phyloP scores from a whole-genome alignment of 2,888 invertebrate genomes.

The Leucophora obtusa region DNA sequence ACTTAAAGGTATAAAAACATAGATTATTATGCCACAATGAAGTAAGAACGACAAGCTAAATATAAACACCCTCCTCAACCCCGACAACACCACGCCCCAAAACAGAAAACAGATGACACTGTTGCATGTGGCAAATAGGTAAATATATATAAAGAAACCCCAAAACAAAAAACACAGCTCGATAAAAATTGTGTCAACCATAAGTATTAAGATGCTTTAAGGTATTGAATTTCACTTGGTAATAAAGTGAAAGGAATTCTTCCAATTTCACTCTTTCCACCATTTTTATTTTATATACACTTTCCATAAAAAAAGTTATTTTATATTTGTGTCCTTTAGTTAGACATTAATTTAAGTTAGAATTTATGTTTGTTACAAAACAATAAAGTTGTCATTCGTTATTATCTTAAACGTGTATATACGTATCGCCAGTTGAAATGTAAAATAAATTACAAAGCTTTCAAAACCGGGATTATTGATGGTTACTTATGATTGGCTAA shows the following conservation, averaged over 20 bases:
- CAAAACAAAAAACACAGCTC: constrained; percentile 22
- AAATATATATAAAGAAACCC: background rate
- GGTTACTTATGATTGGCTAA: too few species aligned
- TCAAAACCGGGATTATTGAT: too few species aligned
- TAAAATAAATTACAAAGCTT: too few species aligned
- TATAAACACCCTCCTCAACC: background rate
- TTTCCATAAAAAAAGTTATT: background rate
- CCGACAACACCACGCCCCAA: too few species aligned
- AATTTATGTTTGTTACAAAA: constrained; percentile 65
- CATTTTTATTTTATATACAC: background rate
- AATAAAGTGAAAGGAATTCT: constrained; percentile 45
- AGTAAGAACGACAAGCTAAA: constrained; percentile 23
- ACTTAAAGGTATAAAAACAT: constrained; percentile 33
- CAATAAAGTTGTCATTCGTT: constrained; percentile 76
- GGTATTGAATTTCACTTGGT: constrained; percentile 59
- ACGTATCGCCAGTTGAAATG: constrained; percentile 14
- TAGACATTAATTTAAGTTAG: constrained; percentile 52
- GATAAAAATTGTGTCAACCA: constrained; percentile 58
- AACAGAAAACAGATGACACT: constrained; percentile 50
- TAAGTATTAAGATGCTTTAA: constrained; percentile 57
- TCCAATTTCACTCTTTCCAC: constrained; percentile 6
- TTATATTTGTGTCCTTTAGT: background rate
- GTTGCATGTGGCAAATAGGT: constrained; percentile 29
- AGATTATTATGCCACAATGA: constrained; percentile 43
- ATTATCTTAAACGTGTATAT: constrained; percentile 72